Percentiles rank a stretch among this genome's conserved stretches.
Conservation (phyloP, 2,888 invertebrate genomes). For the Hirtodrosophila histrioides region DNA sequence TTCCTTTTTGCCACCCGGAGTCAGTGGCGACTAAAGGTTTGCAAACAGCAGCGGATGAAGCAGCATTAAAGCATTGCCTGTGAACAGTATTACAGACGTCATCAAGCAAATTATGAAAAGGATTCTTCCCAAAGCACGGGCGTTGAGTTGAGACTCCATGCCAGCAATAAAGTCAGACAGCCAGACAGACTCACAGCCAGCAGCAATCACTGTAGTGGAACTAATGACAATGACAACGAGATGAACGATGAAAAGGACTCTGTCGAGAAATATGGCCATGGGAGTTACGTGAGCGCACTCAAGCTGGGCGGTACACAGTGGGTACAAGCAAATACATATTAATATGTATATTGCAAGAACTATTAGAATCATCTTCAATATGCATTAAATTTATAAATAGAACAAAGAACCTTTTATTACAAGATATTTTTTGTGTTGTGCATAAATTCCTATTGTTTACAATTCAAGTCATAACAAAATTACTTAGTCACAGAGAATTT, state of each 20-base stretch:
- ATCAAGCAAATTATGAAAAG: slow-evolving; percentile 75
- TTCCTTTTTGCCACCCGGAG: slow-evolving; percentile 64
- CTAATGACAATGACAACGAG: slow-evolving; percentile 53
- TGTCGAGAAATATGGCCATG: slow-evolving; percentile 40
- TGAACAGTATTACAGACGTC: slow-evolving; percentile 63
- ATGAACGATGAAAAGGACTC: slow-evolving; percentile 25
- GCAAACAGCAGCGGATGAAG: slow-evolving; percentile 36
- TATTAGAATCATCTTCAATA: too few relatives aligned
- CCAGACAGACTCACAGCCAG: slow-evolving; percentile 11
- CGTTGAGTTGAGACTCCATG: slow-evolving; percentile 39
- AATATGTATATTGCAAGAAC: too few relatives aligned
- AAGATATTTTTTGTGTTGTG: too few relatives aligned
- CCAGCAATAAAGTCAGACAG: slow-evolving; percentile 30
- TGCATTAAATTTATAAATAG: too few relatives aligned
- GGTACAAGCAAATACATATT: not conserved
- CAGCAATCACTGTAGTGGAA: slow-evolving; percentile 57
- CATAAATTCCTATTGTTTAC: too few relatives aligned
- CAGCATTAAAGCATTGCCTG: slow-evolving; percentile 54
- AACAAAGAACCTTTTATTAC: too few relatives aligned
- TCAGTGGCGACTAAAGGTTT: slow-evolving; percentile 46
- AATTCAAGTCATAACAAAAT: too few relatives aligned
- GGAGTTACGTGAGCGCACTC: slow-evolving; percentile 67
- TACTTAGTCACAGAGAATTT: too few relatives aligned
- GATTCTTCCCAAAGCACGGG: slow-evolving; percentile 26
- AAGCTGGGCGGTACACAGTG: slow-evolving; percentile 24